Percentiles rank a stretch among this genome's conserved stretches.
phyloP scores from a whole-genome alignment of 2,797 vertebrate species.

The Enteromius thamalakanensis region DNA sequence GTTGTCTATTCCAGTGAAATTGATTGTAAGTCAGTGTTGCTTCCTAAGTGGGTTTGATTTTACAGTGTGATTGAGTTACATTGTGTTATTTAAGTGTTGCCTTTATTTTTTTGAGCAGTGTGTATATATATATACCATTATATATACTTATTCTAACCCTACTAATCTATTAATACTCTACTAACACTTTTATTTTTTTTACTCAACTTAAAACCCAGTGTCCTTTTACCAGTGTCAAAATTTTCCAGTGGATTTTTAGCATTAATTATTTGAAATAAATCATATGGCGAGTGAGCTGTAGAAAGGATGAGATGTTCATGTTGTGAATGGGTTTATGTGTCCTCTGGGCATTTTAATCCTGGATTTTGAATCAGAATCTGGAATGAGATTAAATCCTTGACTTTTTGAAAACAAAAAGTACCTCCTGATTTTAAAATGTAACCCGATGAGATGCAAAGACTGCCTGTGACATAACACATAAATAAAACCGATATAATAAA shows the following conservation, averaged over 20 bases:
- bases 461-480: not conserved
- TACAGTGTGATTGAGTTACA: no score
- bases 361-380: constrained; percentile 40
- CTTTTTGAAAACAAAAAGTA: constrained; percentile 25
- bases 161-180: no score
- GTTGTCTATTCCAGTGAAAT: no score
- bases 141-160: no score
- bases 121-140: no score
- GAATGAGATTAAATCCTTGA: constrained; percentile 49
- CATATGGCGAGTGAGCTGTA: not conserved
- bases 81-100: no score
- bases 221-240: not conserved
- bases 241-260: constrained; percentile 27
- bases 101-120: no score
- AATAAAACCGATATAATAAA: constrained; percentile 26
- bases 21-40: no score
- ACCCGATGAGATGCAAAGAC: not conserved
- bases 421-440: not conserved
- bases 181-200: not conserved
- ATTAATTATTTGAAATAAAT: not conserved
- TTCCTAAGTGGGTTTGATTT: no score
- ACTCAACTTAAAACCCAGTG: not conserved
- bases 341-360: constrained; percentile 45
- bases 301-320: not conserved
- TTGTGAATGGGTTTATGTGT: constrained; percentile 22